Base-by-base conservation (phyloP, 2,888 invertebrate species). In the Noctua pronuba region DNA sequence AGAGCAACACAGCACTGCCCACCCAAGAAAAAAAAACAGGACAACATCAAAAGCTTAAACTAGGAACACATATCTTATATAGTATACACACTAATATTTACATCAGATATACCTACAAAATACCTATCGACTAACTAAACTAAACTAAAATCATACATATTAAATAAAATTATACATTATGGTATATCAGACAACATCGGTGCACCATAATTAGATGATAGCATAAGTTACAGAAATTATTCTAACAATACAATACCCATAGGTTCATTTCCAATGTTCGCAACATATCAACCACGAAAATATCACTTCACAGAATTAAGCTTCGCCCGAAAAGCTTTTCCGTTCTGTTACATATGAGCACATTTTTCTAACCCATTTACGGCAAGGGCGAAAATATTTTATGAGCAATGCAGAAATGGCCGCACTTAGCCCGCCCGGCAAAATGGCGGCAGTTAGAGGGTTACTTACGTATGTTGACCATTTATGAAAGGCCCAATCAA, bases 281-380 rank as follows among this genome's bases (percentile, higher is more conserved):
- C 21, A 31, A 81, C 28, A 67, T 52, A 62, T 38, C 10, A 41
- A 11, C 11, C 41, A 18, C 18, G 60, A 60, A 60, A 60, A 60
- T 70, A 79, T 60, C 21, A 52, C n/a, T 46, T 60, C 46, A 41
- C 21, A 24, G 62, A 49, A 84, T 68, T 79, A 79, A 60, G 35
- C 58, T 28, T 16, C 44, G 69, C 16, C 49, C 58, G 72, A 75
- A 68, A 85, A 82, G 44, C 46, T 65, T 85, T 82, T 70, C 67
- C 68, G 21, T 60, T 49, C 41, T 35, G 76, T 68, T 76, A 66
- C 60, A 75, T 85, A 69, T 13, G 52, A 60, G 52, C 46, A 72
- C 55, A 72, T 82, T 85, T 85, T 82, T 85, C 86, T 76, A 72
- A 76, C 64, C 69, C 86, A 82, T 82, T 82, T 82, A 71, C 77